phyloP scores from a whole-genome alignment of 2,888 invertebrate genomes.

The Siphlonurus alternatus region DNA sequence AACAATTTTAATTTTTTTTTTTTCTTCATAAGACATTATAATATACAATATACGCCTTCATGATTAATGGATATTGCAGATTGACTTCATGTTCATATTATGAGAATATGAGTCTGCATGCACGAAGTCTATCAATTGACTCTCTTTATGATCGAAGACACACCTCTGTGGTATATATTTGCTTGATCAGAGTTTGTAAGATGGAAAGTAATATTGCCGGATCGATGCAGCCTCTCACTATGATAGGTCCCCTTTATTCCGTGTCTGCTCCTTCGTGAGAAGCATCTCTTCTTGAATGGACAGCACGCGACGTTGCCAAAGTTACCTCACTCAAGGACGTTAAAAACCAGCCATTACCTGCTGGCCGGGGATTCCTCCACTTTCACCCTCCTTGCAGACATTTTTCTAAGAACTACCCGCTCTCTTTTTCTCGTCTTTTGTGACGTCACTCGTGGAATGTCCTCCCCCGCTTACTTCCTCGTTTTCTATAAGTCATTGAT shows the following conservation, averaged over 20 bases:
- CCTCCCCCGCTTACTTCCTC: neutral
- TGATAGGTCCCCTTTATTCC: neutral
- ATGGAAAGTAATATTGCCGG: neutral
- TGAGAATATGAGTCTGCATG: too few species aligned
- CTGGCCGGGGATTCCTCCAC: neutral
- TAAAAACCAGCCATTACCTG: neutral
- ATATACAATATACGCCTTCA: too few species aligned
- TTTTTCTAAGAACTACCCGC: neutral
- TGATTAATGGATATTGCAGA: too few species aligned
- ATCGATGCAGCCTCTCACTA: neutral
- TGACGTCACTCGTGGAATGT: neutral
- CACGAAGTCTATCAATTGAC: neutral
- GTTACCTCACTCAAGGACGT: neutral
- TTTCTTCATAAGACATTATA: too few species aligned
- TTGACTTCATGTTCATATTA: too few species aligned
- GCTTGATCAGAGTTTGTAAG: neutral
- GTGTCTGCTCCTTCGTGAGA: neutral
- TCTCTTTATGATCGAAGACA: neutral
- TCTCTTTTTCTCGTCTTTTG: neutral
- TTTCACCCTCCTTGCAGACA: neutral
- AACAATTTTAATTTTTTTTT: too few species aligned
- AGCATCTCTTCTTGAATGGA: neutral
- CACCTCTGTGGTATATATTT: neutral
- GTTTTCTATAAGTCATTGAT: too few species aligned
- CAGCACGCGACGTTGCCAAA: neutral